phyloP scores from a whole-genome alignment of 2,113 vertebrate genomes.

The Gasterosteus nipponicus region DNA sequence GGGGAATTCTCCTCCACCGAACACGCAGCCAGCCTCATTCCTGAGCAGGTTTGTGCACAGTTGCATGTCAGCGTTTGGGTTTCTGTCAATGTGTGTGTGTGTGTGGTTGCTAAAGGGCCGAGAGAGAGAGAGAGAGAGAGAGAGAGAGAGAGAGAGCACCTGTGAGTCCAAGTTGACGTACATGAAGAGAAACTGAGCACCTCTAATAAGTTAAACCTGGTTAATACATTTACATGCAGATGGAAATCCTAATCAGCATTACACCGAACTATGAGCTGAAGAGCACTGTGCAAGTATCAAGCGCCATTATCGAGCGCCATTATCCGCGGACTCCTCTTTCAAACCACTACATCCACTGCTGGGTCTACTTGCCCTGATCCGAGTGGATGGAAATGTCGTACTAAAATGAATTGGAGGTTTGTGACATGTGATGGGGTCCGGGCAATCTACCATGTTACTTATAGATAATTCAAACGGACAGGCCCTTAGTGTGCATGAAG shows the following conservation, averaged over 20 bases:
- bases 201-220: slow-evolving; percentile 1
- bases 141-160: background rate
- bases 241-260: slow-evolving; percentile 18
- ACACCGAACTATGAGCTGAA: slow-evolving; percentile 3
- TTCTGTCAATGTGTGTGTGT: slow-evolving; percentile 16
- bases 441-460: slow-evolving; percentile 47
- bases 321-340: slow-evolving; percentile 33
- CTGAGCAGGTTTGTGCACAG: slow-evolving; percentile 60
- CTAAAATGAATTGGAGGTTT: slow-evolving; percentile 38
- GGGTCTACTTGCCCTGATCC: slow-evolving; percentile 14
- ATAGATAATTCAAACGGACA: slow-evolving; percentile 59
- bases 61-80: slow-evolving; percentile 20
- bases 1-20: slow-evolving; percentile 43
- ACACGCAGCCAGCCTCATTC: slow-evolving; percentile 55
- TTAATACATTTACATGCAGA: slow-evolving; percentile 43
- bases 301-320: slow-evolving; percentile 39
- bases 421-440: slow-evolving; percentile 37
- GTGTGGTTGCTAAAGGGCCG: background rate
- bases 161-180: slow-evolving; percentile 19
- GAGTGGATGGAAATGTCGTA: slow-evolving; percentile 16
- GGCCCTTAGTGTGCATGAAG: slow-evolving; percentile 24
- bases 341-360: slow-evolving; percentile 37
- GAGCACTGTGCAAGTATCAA: slow-evolving; percentile 14
- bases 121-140: background rate
- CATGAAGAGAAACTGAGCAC: background rate